Conservation (phyloP, 2,888 invertebrate species). For the Malthinus flaveolus region DNA sequence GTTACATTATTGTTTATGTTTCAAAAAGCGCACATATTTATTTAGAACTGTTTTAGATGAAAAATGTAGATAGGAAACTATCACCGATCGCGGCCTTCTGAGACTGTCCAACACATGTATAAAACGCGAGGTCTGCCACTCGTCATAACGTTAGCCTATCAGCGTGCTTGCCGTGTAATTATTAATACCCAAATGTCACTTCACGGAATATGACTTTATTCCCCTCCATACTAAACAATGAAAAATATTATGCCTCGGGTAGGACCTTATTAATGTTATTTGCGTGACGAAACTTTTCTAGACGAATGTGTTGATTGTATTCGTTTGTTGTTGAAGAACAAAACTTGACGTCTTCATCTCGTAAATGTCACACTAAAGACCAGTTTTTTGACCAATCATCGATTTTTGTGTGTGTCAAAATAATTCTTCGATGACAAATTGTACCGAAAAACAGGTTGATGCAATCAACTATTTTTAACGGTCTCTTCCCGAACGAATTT, state of each 20-base stretch:
- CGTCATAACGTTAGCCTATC: conserved; percentile 44
- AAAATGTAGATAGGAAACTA: conserved; percentile 36
- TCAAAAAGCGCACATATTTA: not conserved
- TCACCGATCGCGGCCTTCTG: conserved; percentile 45
- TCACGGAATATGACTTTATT: conserved; percentile 38
- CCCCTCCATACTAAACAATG: conserved; percentile 41
- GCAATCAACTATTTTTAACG: not conserved
- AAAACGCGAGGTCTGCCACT: conserved; percentile 39
- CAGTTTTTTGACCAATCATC: conserved; percentile 45
- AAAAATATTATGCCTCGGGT: conserved; percentile 29
- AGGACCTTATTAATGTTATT: conserved; percentile 34
- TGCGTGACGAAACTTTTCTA: conserved; percentile 40
- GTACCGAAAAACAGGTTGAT: conserved; percentile 23
- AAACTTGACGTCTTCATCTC: conserved; percentile 48
- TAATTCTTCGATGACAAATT: conserved; percentile 47
- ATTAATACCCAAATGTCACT: conserved; percentile 47
- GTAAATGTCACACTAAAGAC: conserved; percentile 36
- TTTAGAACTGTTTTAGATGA: conserved; percentile 16
- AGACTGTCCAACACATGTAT: conserved; percentile 43
- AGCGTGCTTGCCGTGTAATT: conserved; percentile 36
- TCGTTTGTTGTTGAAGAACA: conserved; percentile 29
- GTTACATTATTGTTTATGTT: not conserved
- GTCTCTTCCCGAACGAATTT: too few relatives aligned
- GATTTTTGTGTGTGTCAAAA: conserved; percentile 40
- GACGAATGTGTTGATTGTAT: conserved; percentile 23